phyloP scores from a whole-genome alignment of 2,113 vertebrate species.

The Cinclus cinclus region DNA sequence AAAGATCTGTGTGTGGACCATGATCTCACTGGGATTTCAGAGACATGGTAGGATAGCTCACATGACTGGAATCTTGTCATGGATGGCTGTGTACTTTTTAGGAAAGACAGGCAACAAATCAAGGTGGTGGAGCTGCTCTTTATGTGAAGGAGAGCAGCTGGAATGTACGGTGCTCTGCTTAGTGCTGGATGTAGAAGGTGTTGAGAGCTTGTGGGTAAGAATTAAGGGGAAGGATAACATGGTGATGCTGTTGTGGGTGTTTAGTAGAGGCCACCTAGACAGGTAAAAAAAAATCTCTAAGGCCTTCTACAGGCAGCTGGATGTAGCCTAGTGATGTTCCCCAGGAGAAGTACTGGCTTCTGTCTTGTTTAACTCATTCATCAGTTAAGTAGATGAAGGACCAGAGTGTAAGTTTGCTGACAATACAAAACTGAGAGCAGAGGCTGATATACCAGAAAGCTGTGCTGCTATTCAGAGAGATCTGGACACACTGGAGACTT shows the following conservation, averaged over 20 bases:
- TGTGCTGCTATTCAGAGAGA: background rate
- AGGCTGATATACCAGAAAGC: background rate
- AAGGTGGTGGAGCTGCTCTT: background rate
- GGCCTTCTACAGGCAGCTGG: background rate
- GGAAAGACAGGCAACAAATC: background rate
- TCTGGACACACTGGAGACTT: background rate
- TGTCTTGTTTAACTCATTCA: background rate
- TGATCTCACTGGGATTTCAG: background rate
- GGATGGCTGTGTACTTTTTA: background rate
- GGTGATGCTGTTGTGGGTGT: background rate
- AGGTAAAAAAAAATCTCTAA: background rate
- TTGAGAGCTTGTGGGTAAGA: background rate
- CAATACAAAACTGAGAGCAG: background rate
- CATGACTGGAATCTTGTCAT: background rate
- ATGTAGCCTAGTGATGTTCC: background rate
- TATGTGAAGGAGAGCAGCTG: background rate
- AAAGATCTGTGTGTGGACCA: background rate
- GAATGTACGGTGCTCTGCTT: background rate
- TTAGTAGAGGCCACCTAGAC: background rate
- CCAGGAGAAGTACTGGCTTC: background rate
- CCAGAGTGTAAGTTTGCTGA: background rate
- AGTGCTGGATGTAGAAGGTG: accelerated
- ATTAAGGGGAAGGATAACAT: background rate
- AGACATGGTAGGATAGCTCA: background rate
- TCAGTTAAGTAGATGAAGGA: background rate